A percentile compares a stretch with the other conserved stretches of the same genome.
Conservation (phyloP, 2,888 invertebrate species). For the Sacculina carcini region DNA sequence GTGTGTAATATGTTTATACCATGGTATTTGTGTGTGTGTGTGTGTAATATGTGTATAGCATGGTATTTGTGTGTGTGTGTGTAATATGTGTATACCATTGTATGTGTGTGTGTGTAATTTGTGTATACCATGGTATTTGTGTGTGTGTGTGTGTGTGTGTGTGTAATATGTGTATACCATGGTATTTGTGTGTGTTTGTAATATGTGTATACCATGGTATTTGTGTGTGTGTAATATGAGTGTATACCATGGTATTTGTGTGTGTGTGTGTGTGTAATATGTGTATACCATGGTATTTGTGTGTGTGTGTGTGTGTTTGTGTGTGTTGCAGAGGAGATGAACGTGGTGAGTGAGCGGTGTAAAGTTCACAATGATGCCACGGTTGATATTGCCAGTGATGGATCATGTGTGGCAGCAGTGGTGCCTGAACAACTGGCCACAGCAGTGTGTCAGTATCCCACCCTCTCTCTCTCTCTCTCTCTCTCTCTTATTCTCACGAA, state of each 20-base stretch:
- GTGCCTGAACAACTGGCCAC: conserved; percentile 39
- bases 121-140: too few species aligned
- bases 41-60: too few species aligned
- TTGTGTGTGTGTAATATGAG: background rate
- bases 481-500: background rate
- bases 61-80: too few species aligned
- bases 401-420: conserved; percentile 44
- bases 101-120: too few species aligned
- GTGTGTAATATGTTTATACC: too few species aligned
- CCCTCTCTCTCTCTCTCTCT: background rate
- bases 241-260: background rate
- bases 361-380: conserved; percentile 67
- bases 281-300: too few species aligned
- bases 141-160: too few species aligned
- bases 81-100: too few species aligned
- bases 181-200: background rate
- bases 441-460: conserved; percentile 32
- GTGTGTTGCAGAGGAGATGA: conserved; percentile 17
- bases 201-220: background rate
- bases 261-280: background rate
- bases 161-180: too few species aligned
- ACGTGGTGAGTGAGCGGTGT: conserved; percentile 50
- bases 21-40: too few species aligned
- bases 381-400: conserved; percentile 54
- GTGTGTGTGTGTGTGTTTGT: background rate